phyloP scores from a whole-genome alignment of 1,140 invertebrate genomes.

The Bradysia coprophila region DNA sequence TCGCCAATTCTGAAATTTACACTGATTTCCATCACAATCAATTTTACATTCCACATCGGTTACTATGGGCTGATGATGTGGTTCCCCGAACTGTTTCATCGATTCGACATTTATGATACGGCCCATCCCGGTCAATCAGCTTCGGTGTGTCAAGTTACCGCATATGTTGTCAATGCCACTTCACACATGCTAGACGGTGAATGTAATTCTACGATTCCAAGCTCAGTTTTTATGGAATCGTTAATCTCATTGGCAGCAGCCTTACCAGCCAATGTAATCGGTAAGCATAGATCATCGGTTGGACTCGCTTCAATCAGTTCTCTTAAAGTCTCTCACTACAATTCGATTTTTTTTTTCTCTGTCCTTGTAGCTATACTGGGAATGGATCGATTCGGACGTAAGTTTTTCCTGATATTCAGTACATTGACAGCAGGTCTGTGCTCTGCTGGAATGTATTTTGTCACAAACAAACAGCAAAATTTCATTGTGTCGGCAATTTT shows the following conservation, averaged over 20 bases:
- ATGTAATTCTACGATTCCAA: slow-evolving; percentile 50
- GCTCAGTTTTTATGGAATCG: slow-evolving; percentile 65
- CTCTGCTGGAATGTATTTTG: slow-evolving; percentile 68
- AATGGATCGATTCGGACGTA: slow-evolving; percentile 64
- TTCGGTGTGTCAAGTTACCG: slow-evolving; percentile 55
- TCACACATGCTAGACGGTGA: slow-evolving; percentile 33
- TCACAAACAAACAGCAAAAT: slow-evolving; percentile 63
- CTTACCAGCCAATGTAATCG: slow-evolving; percentile 65
- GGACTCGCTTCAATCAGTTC: not conserved
- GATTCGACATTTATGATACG: slow-evolving; percentile 57
- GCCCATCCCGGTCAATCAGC: slow-evolving; percentile 36
- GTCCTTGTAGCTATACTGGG: slow-evolving; percentile 16
- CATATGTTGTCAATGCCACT: slow-evolving; percentile 46
- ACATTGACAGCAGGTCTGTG: slow-evolving; percentile 69
- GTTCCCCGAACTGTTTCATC: slow-evolving; percentile 78
- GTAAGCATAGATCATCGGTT: slow-evolving; percentile 32
- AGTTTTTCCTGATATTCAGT: slow-evolving; percentile 76
- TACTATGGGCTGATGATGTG: slow-evolving; percentile 84
- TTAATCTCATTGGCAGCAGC: slow-evolving; percentile 70
- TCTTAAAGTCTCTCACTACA: not conserved
- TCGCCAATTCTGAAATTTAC: slow-evolving; percentile 65
- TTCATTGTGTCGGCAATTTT: slow-evolving; percentile 67
- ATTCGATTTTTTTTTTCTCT: not conserved
- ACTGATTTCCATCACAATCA: slow-evolving; percentile 64
- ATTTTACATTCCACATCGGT: slow-evolving; percentile 75